Conservation (phyloP, 2,797 vertebrate genomes). For the Mus spretus region DNA sequence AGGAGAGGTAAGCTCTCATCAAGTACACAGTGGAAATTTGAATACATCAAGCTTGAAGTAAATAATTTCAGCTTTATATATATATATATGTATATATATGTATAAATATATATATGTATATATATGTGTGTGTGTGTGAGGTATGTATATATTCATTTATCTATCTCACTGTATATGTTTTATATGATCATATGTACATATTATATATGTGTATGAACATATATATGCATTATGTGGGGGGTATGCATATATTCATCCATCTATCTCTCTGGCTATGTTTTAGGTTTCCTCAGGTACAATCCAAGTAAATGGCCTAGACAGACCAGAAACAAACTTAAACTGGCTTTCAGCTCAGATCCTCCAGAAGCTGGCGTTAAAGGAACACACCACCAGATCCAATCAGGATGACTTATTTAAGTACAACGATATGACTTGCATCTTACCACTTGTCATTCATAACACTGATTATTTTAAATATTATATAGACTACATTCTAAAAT, state of each 20-base stretch:
- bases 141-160: background rate
- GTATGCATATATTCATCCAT: background rate
- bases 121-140: background rate
- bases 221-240: background rate
- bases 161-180: background rate
- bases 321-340: background rate
- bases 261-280: background rate
- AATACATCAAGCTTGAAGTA: background rate
- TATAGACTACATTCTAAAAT: background rate
- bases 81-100: background rate
- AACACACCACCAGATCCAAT: background rate
- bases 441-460: background rate
- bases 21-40: background rate
- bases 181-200: background rate
- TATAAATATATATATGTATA: background rate
- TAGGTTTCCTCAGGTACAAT: background rate
- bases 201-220: background rate
- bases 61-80: background rate
- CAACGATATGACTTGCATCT: background rate
- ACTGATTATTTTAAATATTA: conserved; percentile 2
- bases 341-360: background rate
- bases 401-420: background rate
- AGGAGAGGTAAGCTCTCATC: background rate
- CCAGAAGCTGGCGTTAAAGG: background rate
- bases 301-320: background rate